Conservation (phyloP, 2,797 vertebrate species). For the Sylvilagus floridanus region DNA sequence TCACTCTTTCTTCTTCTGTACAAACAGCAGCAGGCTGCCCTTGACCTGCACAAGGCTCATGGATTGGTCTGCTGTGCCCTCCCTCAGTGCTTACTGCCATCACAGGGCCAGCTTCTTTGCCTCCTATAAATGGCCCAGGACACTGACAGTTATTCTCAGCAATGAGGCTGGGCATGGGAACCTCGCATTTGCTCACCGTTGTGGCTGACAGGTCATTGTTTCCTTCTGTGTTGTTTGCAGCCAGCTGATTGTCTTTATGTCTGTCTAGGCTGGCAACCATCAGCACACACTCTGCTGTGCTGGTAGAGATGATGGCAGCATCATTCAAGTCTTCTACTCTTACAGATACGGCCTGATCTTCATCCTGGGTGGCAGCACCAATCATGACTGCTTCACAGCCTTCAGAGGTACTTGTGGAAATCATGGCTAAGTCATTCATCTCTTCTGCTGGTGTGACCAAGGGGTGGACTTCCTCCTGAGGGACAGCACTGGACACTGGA, state of each 20-base stretch:
- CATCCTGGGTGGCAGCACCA: slow-evolving; percentile 71
- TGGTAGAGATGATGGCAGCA: slow-evolving; percentile 78
- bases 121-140: slow-evolving; percentile 40
- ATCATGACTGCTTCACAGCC: slow-evolving; percentile 84
- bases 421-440: slow-evolving; percentile 79
- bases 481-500: slow-evolving; percentile 83
- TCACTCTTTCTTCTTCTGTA: slow-evolving; percentile 63
- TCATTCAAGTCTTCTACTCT: slow-evolving; percentile 77
- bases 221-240: slow-evolving; percentile 49
- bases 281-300: slow-evolving; percentile 81
- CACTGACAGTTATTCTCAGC: slow-evolving; percentile 50
- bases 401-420: slow-evolving; percentile 86
- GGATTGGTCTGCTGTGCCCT: slow-evolving; percentile 60
- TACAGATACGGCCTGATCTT: slow-evolving; percentile 44
- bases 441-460: slow-evolving; percentile 73
- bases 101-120: slow-evolving; percentile 51
- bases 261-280: slow-evolving; percentile 48
- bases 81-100: slow-evolving; percentile 72
- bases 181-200: slow-evolving; percentile 47
- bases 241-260: slow-evolving; percentile 56
- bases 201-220: slow-evolving; percentile 53
- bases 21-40: slow-evolving; percentile 51
- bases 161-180: slow-evolving; percentile 71
- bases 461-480: slow-evolving; percentile 70
- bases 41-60: slow-evolving; percentile 62